Evolutionary conservation across 2,888 invertebrate species (phyloP).

Genomic region (Volucella inanis): DNA sequence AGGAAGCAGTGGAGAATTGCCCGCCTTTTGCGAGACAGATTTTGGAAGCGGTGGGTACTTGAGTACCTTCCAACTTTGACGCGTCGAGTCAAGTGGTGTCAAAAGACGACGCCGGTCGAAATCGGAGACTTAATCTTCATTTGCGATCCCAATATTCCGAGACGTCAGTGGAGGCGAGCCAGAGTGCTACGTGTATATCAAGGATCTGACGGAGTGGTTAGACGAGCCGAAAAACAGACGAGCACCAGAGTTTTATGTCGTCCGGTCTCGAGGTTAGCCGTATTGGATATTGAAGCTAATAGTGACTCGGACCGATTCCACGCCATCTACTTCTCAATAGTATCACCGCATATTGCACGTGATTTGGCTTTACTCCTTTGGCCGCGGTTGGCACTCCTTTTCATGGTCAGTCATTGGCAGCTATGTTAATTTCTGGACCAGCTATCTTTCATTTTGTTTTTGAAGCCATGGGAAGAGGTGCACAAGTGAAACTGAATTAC

Average conservation of each 20-base stretch:
- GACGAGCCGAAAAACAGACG: not conserved
- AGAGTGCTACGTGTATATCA: conserved; percentile 5
- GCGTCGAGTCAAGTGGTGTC: conserved; percentile 54
- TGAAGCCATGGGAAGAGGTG: too few relatives aligned
- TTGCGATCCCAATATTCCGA: conserved; percentile 50
- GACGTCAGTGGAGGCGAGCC: conserved; percentile 55
- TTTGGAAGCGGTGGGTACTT: conserved; percentile 59
- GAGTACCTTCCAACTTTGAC: conserved; percentile 67
- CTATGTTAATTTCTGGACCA: too few relatives aligned
- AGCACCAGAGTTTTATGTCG: not conserved
- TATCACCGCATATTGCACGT: too few relatives aligned
- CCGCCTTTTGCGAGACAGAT: conserved; percentile 37
- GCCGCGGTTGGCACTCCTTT: too few relatives aligned
- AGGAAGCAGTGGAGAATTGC: not conserved
- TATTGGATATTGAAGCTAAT: not conserved
- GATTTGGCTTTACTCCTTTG: too few relatives aligned
- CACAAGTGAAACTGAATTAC: too few relatives aligned
- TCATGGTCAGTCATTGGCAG: too few relatives aligned
- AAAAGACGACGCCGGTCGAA: conserved; percentile 38
- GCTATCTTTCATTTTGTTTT: too few relatives aligned
- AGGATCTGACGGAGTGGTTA: conserved; percentile 27
- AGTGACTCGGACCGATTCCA: too few relatives aligned
- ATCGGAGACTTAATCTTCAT: conserved; percentile 57
- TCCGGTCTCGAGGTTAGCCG: not conserved
- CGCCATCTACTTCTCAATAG: too few relatives aligned